Evolutionary conservation across 30 jellyfish, hydroid and myxozoan genomes (phyloP), one percentile per base, ranked within the genome.

Genomic region (Turritopsis rubra): DNA sequence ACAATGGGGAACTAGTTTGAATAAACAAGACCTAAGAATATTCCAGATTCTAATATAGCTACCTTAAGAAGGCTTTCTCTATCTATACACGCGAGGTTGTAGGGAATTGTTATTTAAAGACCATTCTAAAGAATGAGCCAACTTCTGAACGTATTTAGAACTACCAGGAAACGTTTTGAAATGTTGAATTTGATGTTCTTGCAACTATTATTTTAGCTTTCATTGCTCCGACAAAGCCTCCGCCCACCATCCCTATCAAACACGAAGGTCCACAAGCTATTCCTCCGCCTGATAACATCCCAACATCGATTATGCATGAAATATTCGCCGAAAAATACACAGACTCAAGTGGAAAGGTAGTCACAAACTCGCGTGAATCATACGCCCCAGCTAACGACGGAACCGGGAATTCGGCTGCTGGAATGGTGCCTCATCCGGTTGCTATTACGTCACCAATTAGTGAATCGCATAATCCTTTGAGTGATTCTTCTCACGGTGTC

Each of bases 181-280:
- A n/a, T n/a, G n/a, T n/a, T n/a, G n/a, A n/a, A n/a, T n/a, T n/a
- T 41, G 60, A 41, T 3, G 9, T 3, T 41, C 60, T 68, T n/a
- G 19, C 17, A 0, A 26, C 8, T 75, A 27, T 18, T 52, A 23
- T 81, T 85, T 71, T 66, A 91, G 98, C 65, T 7, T 81, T 84
- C 17, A 75, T 88, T 65, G 84, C 80, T 20, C 98, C 98, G 20
- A 92, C 98, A 17, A 24, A 73, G 26, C 16, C 88, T 20, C 98
- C 98, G 41, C 94, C 96, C 0, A 81, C 98, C 18, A 29, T 88
- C 13, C 84, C 80, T 8, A 52, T 83, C 28, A 88, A 92, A 28
- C 89, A 87, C 30, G 93, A 70, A 77, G 92, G 95, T 21, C 98
- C 98, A 16, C 98, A 92, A 66, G 96, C 96, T 9, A 92, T 92